A percentile compares a stretch with the other conserved stretches of the same genome.
Conservation (phyloP, 2,113 vertebrate species). For the Pelodiscus sinensis region DNA sequence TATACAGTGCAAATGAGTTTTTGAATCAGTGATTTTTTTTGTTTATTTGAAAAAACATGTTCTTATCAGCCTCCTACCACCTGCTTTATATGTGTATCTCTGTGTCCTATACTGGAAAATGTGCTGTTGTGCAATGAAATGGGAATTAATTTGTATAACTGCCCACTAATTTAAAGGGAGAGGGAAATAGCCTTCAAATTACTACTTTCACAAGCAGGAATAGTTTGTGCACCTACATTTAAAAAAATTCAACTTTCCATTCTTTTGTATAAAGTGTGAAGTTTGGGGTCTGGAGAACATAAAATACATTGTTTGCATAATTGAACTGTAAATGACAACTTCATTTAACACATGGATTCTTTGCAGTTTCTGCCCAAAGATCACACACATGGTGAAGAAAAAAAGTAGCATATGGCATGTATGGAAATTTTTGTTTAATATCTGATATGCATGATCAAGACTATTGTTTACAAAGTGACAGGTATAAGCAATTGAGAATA, state of each 20-base stretch:
- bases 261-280: slow-evolving; percentile 48
- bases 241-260: slow-evolving; percentile 40
- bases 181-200: slow-evolving; percentile 23
- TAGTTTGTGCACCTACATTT: slow-evolving; percentile 56
- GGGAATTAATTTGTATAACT: slow-evolving; percentile 29
- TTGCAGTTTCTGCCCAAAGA: slow-evolving; percentile 41
- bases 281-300: slow-evolving; percentile 11
- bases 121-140: slow-evolving; percentile 29
- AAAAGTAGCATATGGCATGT: not conserved
- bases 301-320: slow-evolving; percentile 57
- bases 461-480: slow-evolving; percentile 20
- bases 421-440: slow-evolving; percentile 28
- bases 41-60: not conserved
- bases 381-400: slow-evolving; percentile 19
- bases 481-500: slow-evolving; percentile 61
- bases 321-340: slow-evolving; percentile 42
- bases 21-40: not conserved
- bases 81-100: not conserved
- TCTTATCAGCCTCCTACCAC: not conserved
- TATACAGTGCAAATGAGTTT: not conserved
- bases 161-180: slow-evolving; percentile 20
- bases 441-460: not conserved
- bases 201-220: slow-evolving; percentile 35
- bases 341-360: slow-evolving; percentile 23
- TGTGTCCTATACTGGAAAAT: not conserved